phyloP scores from a whole-genome alignment of 2,113 vertebrate genomes.

The Apodemus speciosus region DNA sequence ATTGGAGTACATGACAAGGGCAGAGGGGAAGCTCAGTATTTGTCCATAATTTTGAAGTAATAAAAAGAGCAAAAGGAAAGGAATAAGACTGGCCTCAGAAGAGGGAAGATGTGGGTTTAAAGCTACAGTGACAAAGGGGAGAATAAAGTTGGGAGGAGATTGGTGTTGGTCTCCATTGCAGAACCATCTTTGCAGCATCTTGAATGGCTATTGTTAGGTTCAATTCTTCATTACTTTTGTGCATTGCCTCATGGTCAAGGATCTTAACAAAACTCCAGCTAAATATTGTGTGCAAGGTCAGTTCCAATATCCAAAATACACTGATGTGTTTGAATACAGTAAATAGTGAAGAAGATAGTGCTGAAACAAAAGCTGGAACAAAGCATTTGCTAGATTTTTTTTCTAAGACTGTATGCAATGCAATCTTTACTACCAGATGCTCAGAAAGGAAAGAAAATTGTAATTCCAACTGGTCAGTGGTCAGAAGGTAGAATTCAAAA shows the following conservation, averaged over 20 bases:
- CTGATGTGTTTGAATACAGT: neutral
- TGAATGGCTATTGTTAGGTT: slow-evolving; percentile 17
- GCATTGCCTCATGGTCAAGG: neutral
- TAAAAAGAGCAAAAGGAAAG: neutral
- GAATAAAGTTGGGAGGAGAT: neutral
- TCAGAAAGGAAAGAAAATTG: slow-evolving; percentile 73
- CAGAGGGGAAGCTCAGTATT: neutral
- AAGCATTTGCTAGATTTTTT: slow-evolving; percentile 20
- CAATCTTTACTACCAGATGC: slow-evolving; percentile 73
- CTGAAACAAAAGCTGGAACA: slow-evolving; percentile 3
- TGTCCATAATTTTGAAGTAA: slow-evolving; percentile 22
- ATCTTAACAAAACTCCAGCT: slow-evolving; percentile 14
- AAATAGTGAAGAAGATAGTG: slow-evolving; percentile 33
- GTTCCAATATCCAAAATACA: neutral
- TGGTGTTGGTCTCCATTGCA: neutral
- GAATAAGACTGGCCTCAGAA: neutral
- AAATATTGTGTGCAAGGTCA: slow-evolving; percentile 26
- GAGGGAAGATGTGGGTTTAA: neutral
- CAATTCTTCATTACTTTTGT: neutral
- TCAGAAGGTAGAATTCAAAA: slow-evolving; percentile 81
- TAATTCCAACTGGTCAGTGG: slow-evolving; percentile 78
- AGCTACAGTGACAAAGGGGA: neutral
- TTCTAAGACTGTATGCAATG: slow-evolving; percentile 58
- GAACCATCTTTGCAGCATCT: slow-evolving; percentile 8
- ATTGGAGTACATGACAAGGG: neutral